Evolutionary conservation across 2,113 vertebrate genomes (phyloP), one percentile per base, ranked within the genome.

Genomic region (Trematomus loennbergii): DNA sequence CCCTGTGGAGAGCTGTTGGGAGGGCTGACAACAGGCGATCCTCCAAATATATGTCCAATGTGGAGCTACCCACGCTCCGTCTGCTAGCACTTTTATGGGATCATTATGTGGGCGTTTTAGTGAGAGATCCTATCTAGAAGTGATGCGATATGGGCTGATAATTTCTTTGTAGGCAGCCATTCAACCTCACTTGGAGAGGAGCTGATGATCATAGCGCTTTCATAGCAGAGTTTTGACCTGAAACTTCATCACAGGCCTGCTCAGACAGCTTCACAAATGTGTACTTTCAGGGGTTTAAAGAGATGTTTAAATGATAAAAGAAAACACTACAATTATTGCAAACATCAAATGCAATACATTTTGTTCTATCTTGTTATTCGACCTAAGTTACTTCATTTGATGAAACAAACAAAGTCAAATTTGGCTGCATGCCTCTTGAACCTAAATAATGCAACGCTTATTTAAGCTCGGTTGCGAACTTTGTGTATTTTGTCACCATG

Each of bases 71-170:
- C 87, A 90, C 91, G 87, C 91, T 93, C 92, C 93, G 89, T 92
- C 93, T 92, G 92, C 89, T 88, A 86, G 78, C 89, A 85, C 86
- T 88, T 91, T 93, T 86, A 92, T 91, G 91, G 87, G 91, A 91
- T 90, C 88, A 83, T 83, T 62, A 74, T 73, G 91, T 94, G 89
- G 91, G 86, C 1, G 87, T 91, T 82, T 82, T 62, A 87, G 88
- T 88, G 89, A 63, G 80, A 91, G 88, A 84, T 90, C 78, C 57
- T 79, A 77, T 91, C 89, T 80, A 74, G 65, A 87, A 88, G 87
- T 87, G 85, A 86, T 79, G 87, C 22, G 46, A 86, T 88, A 85
- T 82, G 77, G 84, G 72, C 83, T 62, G 86, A 89, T 88, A 84
- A 88, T 89, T 91, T 87, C 81, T 89, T 85, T 62, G 66, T 22